Evolutionary conservation across 2,888 invertebrate genomes (phyloP), one percentile per base, ranked within the genome.

Genomic region (Hyposoter dolosus): DNA sequence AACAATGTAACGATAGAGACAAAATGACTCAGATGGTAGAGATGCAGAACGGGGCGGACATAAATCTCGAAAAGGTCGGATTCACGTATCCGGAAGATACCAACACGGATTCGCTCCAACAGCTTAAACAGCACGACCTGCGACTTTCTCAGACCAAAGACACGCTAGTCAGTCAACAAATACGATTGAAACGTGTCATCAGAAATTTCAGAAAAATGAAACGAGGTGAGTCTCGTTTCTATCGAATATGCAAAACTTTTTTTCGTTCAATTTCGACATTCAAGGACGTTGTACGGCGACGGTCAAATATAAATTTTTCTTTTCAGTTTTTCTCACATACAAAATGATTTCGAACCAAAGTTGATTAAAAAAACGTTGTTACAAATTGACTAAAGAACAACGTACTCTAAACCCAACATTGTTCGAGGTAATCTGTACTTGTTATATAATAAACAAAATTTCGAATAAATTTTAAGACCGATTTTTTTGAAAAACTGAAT

Each of bases 111-210:
- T 95, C 96, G 12, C 93, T 96, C 23, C 95, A 96, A 85, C 96
- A 97, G 93, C 95, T 97, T 17, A 96, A 95, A 88, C 95, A 95
- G 82, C 96, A 97, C 90, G 95, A 96, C 85, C 95, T 96, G 76
- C 96, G 96, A 88, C 92, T 97, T 77, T 95, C 95, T 68, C 94
- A 95, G 84, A 94, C 97, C 77, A 97, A 96, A 87, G 95, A 96
- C 71, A 95, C 95, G 88, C 93, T 96, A 69, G 93, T 95, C 68
- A 94, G 95, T 87, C 96, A 97, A 92, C 96, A 96, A 93, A 94
- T 95, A 72, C 95, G 96, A 88, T 94, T 97, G 45, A 95, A 95
- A 90, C 94, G 92, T 79, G 92, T 91, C 80, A 87, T 95, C 28
- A 92, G 93, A 85, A 93, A 93, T 89, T 88, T 96, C n/a, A 94